A percentile compares a stretch with the other conserved stretches of the same genome.
phyloP scores from a whole-genome alignment of 2,888 invertebrate genomes.

The Cephalotes varians region DNA sequence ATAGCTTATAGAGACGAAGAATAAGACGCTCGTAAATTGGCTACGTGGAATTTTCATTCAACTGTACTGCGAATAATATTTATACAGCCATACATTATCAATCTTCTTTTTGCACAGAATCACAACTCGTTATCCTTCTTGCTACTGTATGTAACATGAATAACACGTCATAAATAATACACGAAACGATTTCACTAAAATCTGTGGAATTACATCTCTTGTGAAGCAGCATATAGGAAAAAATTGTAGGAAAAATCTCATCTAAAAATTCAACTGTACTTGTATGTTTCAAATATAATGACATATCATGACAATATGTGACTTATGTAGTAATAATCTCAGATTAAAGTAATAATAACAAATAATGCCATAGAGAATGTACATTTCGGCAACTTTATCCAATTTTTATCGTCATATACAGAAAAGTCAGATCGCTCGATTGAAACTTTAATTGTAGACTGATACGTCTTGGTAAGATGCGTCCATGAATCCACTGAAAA shows the following conservation, averaged over 20 bases:
- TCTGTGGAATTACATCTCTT: not conserved
- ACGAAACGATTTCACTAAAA: not conserved
- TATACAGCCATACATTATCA: not conserved
- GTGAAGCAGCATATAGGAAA: not conserved
- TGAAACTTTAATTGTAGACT: slow-evolving; percentile 43
- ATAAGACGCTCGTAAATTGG: slow-evolving; percentile 24
- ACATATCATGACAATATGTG: too few species aligned
- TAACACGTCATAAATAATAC: not conserved
- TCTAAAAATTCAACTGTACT: too few species aligned
- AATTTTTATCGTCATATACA: not conserved
- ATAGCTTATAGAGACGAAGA: slow-evolving; percentile 1
- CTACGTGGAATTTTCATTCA: slow-evolving; percentile 24
- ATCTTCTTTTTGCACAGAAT: not conserved
- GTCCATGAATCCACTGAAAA: slow-evolving; percentile 40
- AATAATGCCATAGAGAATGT: too few species aligned
- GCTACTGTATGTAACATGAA: not conserved
- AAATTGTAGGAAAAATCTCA: too few species aligned
- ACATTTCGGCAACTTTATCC: too few species aligned
- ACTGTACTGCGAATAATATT: not conserved
- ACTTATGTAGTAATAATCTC: too few species aligned
- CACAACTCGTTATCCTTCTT: slow-evolving; percentile 12
- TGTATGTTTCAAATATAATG: too few species aligned
- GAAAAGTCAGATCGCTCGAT: slow-evolving; percentile 31
- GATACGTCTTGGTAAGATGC: slow-evolving; percentile 43
- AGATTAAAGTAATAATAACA: too few species aligned